A percentile compares a stretch with the other conserved stretches of the same genome.
phyloP scores from a whole-genome alignment of 2,888 invertebrate species.

The Xylota segnis region DNA sequence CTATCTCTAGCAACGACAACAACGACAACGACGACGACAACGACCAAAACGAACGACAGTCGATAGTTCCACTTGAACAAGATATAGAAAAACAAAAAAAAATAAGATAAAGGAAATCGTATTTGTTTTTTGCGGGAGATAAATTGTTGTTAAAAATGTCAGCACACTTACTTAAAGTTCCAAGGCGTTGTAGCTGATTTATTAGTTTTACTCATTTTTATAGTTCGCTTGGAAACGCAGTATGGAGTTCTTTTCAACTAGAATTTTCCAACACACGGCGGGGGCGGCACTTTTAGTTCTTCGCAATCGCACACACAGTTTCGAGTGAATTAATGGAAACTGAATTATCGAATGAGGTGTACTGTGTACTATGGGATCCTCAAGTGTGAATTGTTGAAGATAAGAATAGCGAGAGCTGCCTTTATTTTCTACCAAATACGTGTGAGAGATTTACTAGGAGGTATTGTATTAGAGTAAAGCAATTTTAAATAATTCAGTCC shows the following conservation, averaged over 20 bases:
- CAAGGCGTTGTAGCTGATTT: slow-evolving; percentile 58
- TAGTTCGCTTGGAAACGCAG: neutral
- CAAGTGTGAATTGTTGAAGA: slow-evolving; percentile 5
- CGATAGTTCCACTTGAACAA: slow-evolving; percentile 7
- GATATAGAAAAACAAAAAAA: slow-evolving; percentile 13
- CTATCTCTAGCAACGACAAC: neutral
- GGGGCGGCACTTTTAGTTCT: slow-evolving; percentile 5
- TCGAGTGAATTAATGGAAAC: slow-evolving; percentile 7
- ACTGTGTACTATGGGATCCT: neutral
- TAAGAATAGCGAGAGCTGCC: slow-evolving; percentile 6
- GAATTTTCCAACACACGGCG: neutral
- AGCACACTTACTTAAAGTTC: slow-evolving; percentile 76
- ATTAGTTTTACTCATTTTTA: slow-evolving; percentile 61
- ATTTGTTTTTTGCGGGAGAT: slow-evolving; percentile 7
- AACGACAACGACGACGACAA: neutral
- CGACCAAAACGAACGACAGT: slow-evolving; percentile 12
- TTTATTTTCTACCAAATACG: neutral
- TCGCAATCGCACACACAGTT: neutral
- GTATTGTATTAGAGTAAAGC: neutral
- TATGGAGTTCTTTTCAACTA: neutral
- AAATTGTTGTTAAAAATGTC: slow-evolving; percentile 14
- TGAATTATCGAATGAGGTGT: neutral
- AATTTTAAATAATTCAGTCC: slow-evolving; percentile 15
- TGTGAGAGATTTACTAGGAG: neutral
- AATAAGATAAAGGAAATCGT: slow-evolving; percentile 1